Conservation (phyloP, 1,140 invertebrate genomes). For the Nymphalis io region DNA sequence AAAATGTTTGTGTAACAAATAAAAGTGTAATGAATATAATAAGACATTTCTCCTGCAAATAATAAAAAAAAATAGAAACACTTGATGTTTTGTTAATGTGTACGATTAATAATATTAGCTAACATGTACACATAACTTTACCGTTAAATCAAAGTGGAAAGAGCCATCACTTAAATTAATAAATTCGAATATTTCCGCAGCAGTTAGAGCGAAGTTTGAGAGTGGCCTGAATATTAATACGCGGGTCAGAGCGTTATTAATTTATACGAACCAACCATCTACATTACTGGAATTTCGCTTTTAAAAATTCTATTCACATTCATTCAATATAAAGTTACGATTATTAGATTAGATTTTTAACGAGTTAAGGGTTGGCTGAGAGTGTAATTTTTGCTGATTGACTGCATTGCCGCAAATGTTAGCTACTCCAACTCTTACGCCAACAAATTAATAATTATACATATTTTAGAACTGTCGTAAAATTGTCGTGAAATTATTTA, state of each 20-base stretch:
- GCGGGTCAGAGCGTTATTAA: conserved; percentile 65
- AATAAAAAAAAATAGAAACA: no score
- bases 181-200: conserved; percentile 63
- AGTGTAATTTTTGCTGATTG: background rate
- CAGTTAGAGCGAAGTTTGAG: conserved; percentile 64
- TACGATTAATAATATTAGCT: background rate
- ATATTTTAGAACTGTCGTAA: no score
- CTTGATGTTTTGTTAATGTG: background rate
- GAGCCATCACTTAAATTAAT: conserved; percentile 52
- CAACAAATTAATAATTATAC: no score
- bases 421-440: background rate
- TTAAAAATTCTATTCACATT: conserved; percentile 60
- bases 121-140: conserved; percentile 14
- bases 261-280: conserved; percentile 60
- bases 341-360: conserved; percentile 39
- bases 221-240: conserved; percentile 73
- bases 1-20: no score
- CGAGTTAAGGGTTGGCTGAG: conserved; percentile 10
- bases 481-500: no score
- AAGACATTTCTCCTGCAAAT: background rate
- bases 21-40: no score
- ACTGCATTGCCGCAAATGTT: background rate
- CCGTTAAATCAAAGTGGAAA: conserved; percentile 22
- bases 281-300: conserved; percentile 59
- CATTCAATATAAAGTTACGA: conserved; percentile 55